Evolutionary conservation across 1,140 invertebrate species (phyloP), one percentile per base, ranked within the genome.

Genomic region (Leptinotarsa lineolata): DNA sequence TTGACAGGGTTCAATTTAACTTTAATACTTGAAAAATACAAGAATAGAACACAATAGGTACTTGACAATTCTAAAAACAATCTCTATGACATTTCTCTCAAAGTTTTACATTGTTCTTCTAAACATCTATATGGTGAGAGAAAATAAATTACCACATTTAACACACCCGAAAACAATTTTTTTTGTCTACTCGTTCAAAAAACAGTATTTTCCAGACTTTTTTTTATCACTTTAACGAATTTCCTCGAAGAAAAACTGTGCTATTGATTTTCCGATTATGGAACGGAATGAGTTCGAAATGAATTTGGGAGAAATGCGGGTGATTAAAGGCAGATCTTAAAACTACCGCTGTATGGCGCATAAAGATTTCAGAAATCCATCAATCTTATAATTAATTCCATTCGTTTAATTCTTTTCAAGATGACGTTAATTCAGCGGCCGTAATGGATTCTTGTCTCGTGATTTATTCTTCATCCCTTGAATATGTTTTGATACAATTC

Each of bases 321-420:
- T 72, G 75, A 77, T 79, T 79, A 79, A 75, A 76, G 72, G 48
- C 70, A 74, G 72, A 73, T 77, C 76, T 77, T 77, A 74, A 77
- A 77, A 77, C 76, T 74, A 74, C 68, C 70, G 76, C 39, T 22
- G 61, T 22, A 72, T 77, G 76, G 68, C 76, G 45, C 58, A 65
- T 71, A 73, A 72, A 76, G 73, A 79, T 77, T 77, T 76, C 69
- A 72, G 76, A 72, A 80, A 80, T 80, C 81, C 83, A 84, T 84
- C 83, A 84, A 84, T 84, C 83, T 84, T 82, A 81, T 84, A 84
- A 84, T 84, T 84, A 84, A 84, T 84, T 84, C 83, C 83, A 83
- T 84, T 83, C 83, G 80, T 84, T 83, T 84, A 84, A 84, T 84
- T 84, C 83, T 84, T 84, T 84, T 84, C 81, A 84, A 83, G 82